Evolutionary conservation across 2,797 vertebrate genomes (phyloP).

Genomic region (Spea hammondii): DNA sequence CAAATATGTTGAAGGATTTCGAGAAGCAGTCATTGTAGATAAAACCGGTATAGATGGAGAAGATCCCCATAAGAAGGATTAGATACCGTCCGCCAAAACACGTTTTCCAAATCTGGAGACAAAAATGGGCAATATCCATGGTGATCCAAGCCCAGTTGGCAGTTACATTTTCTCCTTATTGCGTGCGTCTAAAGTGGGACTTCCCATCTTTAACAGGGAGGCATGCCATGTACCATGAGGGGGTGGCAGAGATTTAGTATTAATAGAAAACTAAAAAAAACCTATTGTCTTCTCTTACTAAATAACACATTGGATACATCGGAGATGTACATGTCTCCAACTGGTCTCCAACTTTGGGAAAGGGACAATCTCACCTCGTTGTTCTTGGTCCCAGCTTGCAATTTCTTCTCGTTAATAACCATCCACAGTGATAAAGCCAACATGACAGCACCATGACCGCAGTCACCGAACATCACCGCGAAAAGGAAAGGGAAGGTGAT

Average conservation of each 20-base stretch:
- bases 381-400: constrained; percentile 66
- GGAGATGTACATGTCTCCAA: no score
- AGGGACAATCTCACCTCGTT: constrained; percentile 68
- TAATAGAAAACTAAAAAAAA: no score
- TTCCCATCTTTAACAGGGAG: no score
- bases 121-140: background rate
- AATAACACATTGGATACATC: no score
- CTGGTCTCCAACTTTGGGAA: background rate
- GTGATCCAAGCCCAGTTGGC: no score
- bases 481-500: constrained; percentile 84
- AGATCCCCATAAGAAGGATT: constrained; percentile 75
- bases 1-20: constrained; percentile 75
- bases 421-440: constrained; percentile 73
- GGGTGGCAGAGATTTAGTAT: no score
- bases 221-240: no score
- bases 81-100: constrained; percentile 75
- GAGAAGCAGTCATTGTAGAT: constrained; percentile 81
- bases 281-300: no score
- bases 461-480: constrained; percentile 84
- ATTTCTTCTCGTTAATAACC: constrained; percentile 67
- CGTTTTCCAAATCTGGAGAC: constrained; percentile 74
- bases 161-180: no score
- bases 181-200: no score
- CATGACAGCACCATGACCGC: constrained; percentile 72
- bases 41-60: constrained; percentile 78